Base-by-base conservation (phyloP, 2,113 vertebrate species). In the Dasyornis broadbenti region DNA sequence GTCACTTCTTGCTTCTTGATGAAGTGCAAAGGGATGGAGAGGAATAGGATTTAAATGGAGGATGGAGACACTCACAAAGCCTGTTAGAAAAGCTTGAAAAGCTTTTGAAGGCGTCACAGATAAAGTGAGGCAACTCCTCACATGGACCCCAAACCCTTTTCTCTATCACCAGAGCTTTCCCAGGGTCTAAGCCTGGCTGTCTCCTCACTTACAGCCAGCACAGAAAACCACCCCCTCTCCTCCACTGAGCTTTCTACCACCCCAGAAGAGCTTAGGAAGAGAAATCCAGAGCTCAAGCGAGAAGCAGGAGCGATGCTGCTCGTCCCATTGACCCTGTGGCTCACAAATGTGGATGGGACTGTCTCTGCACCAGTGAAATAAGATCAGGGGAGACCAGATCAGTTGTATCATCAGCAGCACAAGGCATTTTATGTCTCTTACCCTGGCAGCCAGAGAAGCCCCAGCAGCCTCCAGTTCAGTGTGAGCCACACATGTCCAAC, bases 1-100 rank as follows among this genome's bases (percentile, higher is more conserved):
- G 90, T 96, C 96, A 97, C 63, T 83, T 45, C 90, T 88, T 68
- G 80, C 40, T 93, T 60, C 88, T 86, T 76, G 57, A 6, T 12
- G 61, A 90, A 93, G 82, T 60, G 92, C 73, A 89, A 94, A 89
- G n/a, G 69, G 86, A 84, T 44, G 69, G n/a, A 68, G 78, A 84
- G 56, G 27, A 95, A 52, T 3, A 24, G 68, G 52, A 71, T 90
- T 89, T 78, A 70, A 92, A 90, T 19, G 66, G 21, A 66, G 79
- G 63, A 91, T 12, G 39, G 69, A 94, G 86, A 91, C 40, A 39
- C 63, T 70, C 56, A 80, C 50, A 86, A 92, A 95, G 69, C 76
- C 56, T 56, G 20, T 50, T 64, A 88, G 54, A 66, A 92, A 92
- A 91, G 56, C 80, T 45, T 86, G 72, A 78, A 92, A 95, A 77